Conservation (phyloP, 2,888 invertebrate species). For the Melanotus villosus region DNA sequence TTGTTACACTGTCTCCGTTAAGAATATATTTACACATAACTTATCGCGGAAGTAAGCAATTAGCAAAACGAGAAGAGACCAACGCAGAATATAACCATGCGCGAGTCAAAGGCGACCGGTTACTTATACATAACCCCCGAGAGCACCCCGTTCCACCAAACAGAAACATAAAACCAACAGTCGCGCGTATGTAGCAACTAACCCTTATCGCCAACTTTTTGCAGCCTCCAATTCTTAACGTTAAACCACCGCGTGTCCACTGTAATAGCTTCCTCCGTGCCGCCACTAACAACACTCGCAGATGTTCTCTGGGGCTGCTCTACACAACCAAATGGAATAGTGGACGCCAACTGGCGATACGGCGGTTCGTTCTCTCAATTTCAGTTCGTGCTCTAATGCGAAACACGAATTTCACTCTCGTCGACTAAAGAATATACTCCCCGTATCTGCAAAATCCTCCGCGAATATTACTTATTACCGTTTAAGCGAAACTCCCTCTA, state of each 20-base stretch:
- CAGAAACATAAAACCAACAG: conserved; percentile 38
- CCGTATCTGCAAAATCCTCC: conserved; percentile 8
- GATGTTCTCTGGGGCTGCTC: conserved; percentile 59
- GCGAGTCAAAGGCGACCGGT: conserved; percentile 13
- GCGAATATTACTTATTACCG: conserved; percentile 8
- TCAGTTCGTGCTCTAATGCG: conserved; percentile 31
- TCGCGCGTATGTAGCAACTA: conserved; percentile 35
- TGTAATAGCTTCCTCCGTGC: conserved; percentile 65
- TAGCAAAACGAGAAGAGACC: conserved; percentile 28
- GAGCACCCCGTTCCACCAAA: conserved; percentile 17
- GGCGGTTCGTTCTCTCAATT: conserved; percentile 44
- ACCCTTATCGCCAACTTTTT: conserved; percentile 59
- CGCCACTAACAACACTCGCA: conserved; percentile 62
- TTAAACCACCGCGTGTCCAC: conserved; percentile 63
- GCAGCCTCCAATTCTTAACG: conserved; percentile 59
- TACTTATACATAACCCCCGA: conserved; percentile 23
- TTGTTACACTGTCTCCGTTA: conserved; percentile 44
- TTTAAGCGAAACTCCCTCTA: background rate
- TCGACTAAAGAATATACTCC: conserved; percentile 11
- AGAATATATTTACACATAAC: conserved; percentile 44
- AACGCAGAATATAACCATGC: conserved; percentile 17
- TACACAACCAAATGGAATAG: conserved; percentile 39
- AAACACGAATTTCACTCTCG: conserved; percentile 29
- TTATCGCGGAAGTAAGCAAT: conserved; percentile 41
- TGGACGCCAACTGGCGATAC: conserved; percentile 47